phyloP scores from a whole-genome alignment of 1,140 invertebrate genomes.

The Megalonaias nervosa region DNA sequence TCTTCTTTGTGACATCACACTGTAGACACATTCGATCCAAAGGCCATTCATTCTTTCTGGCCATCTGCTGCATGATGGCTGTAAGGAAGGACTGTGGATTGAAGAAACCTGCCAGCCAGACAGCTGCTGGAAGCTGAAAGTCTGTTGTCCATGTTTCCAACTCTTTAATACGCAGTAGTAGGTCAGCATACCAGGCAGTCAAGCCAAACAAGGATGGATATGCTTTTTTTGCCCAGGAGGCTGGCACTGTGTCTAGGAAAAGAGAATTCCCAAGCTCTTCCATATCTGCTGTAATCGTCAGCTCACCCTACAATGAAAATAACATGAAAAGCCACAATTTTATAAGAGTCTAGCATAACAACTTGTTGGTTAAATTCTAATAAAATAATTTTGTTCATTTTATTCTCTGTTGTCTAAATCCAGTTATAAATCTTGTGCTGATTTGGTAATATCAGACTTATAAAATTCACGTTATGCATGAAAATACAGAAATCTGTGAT shows the following conservation, averaged over 20 bases:
- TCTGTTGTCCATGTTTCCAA: constrained; percentile 94
- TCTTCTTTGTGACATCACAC: constrained; percentile 96
- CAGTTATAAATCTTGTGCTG: too few relatives aligned
- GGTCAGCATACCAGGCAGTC: constrained; percentile 91
- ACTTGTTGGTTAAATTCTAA: neutral
- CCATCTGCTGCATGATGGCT: constrained; percentile 96
- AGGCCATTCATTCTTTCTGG: constrained; percentile 89
- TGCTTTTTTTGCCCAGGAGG: constrained; percentile 85
- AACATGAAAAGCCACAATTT: neutral
- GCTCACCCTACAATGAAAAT: constrained; percentile 80
- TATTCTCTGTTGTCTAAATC: neutral
- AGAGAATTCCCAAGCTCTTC: constrained; percentile 91
- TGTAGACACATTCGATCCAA: constrained; percentile 96
- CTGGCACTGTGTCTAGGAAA: constrained; percentile 93
- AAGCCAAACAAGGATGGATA: constrained; percentile 91
- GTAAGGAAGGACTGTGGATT: constrained; percentile 96
- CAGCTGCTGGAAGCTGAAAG: constrained; percentile 91
- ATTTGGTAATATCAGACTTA: too few relatives aligned
- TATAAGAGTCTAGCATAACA: neutral
- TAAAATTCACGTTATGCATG: too few relatives aligned
- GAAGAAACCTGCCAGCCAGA: constrained; percentile 95
- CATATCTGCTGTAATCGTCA: constrained; percentile 95
- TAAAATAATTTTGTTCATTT: neutral
- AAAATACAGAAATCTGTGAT: neutral
- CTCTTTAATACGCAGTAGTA: constrained; percentile 86